Base-by-base conservation (phyloP, 2,888 invertebrate genomes). In the Mythimna pallens region DNA sequence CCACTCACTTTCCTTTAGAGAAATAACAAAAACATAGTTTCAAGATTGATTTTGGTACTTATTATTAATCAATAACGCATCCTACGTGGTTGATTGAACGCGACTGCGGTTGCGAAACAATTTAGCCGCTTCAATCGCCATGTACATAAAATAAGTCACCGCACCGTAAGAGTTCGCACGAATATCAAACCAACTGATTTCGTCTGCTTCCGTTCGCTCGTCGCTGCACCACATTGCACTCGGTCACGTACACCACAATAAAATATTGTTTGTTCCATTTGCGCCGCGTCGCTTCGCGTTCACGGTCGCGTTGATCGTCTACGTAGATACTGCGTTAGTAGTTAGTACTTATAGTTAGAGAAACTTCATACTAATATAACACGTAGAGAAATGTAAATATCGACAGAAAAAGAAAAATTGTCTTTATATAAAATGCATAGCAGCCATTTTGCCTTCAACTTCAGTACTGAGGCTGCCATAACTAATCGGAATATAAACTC, bases 21-120 rank as follows among this genome's bases (percentile, higher is more conserved):
- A 59, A 17, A 7, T 59, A 20, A 47, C 10, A 30, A 50, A 73
- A 61, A 80, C 12, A 36, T 61, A 54, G 47, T 59, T 52, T 36
- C n/a, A 58, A 34, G 8, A 80, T 34, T 62, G n/a, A n/a, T 34
- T 73, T 80, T 10, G 34, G 12, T 22, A 62, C 22, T 63, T 73
- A 34, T 1, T 12, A 50, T 20, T n/a, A 73, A 47, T 59, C 12
- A 50, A 59, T 47, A 47, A 17, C 47, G 43, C 43, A 14, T 12
- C 14, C 6, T 47, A 47, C 7, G 43, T 17, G 47, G 17, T 5
- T 17, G 47, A 47, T 47, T 6, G 2, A 7, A 47, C 47, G 47
- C 17, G 47, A 47, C 5, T 47, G 17, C 47, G 4, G 40, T 43
- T 43, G 43, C 43, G 14, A 43, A 43, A 25, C 25, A 25, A 25